Percentiles rank a stretch among this genome's conserved stretches.
Evolutionary conservation across 2,797 vertebrate genomes (phyloP).

Genomic region (Fratercula arctica): DNA sequence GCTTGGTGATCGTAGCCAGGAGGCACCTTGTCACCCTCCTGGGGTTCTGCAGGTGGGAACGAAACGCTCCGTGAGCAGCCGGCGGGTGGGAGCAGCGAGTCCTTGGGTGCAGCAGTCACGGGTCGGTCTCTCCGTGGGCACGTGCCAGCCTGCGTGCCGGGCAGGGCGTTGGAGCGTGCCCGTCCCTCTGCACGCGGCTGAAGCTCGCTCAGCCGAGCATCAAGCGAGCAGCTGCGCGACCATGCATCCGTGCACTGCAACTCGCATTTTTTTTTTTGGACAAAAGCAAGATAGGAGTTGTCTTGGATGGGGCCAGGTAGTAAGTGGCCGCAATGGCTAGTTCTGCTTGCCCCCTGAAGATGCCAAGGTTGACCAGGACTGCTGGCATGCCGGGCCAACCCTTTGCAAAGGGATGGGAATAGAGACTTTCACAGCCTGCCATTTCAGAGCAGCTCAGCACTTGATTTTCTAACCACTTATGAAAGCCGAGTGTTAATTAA

Average conservation of each 20-base stretch:
- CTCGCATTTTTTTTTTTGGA: background rate
- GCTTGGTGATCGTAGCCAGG: background rate
- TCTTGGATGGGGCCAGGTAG: background rate
- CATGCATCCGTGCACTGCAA: accelerated
- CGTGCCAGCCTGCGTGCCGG: accelerated
- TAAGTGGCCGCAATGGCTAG: accelerated
- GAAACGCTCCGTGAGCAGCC: background rate
- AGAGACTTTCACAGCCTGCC: background rate
- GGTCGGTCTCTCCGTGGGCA: background rate
- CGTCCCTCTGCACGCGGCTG: accelerated
- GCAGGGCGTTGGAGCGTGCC: background rate
- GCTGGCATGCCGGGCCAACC: background rate
- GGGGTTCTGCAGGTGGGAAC: background rate
- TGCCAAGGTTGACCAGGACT: background rate
- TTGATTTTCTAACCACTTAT: background rate
- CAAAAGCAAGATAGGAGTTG: background rate
- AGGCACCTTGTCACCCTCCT: background rate
- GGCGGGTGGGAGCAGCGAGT: background rate
- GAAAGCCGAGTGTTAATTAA: background rate
- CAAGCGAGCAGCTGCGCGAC: background rate
- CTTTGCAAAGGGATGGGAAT: accelerated
- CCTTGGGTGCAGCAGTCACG: accelerated
- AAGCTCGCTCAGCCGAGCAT: accelerated
- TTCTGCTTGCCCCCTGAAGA: accelerated
- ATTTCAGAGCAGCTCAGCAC: background rate